Base-by-base conservation (phyloP, 2,888 invertebrate species). In the Sinodicranocentrus sp. region DNA sequence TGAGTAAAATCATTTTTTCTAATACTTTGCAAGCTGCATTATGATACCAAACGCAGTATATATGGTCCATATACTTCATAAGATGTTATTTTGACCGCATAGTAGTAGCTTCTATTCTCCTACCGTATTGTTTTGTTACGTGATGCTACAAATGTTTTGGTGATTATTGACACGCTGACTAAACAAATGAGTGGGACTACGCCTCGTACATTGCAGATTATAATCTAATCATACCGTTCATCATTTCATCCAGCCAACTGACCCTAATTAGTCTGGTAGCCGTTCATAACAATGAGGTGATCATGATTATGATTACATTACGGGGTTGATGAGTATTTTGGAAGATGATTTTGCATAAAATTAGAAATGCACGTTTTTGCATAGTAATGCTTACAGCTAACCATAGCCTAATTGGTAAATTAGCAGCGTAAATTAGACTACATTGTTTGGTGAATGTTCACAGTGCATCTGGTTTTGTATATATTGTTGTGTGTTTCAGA, bases 241-340 rank as follows among this genome's bases (percentile, higher is more conserved):
- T 79, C 79, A 71, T 63, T 65, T 54, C 61, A 79, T 79, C 79
- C 79, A 79, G 79, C 54, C 72, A 72, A 79, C 63, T 79, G 79
- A 79, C 79, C 79, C 79, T 79, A 79, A 79, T 79, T 72, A 72
- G 79, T 43, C 48, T 48, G 78, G 70, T 71, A 79, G 39, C 61
- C 78, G 71, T 79, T 79, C 70, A 70, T 79, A 79, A 79, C 59
- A 23, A 65, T 75, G 25, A 15, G 65, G 25, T 23, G 8, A 77
- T 33, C 48, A 15, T 15, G 48, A n/a, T 48, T 48, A 48, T 15
- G n/a, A 48, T 48, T 48, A 48, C 15, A n/a, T 48, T 48, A 39
- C 13, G 52, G 68, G 3, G 77, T 68, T 77, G 77, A 77, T 48
- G 17, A 65, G 57, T 63, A 19, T 39, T 48, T 8, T 28, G 43